Evolutionary conservation across 2,797 vertebrate genomes (phyloP).

Genomic region (Premnoplex brunnescens): DNA sequence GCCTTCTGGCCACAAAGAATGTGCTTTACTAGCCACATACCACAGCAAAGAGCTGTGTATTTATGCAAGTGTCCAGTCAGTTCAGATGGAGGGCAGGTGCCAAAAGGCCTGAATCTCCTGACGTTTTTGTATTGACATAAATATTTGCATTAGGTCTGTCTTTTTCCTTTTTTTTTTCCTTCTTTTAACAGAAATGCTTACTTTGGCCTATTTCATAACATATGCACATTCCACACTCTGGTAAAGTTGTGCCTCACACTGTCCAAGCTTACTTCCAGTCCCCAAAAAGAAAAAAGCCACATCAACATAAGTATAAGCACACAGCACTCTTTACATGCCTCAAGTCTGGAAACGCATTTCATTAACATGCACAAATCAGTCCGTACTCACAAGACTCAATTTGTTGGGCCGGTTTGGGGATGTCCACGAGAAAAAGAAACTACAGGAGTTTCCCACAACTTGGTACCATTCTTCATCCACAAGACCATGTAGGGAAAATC

Average conservation of each 20-base stretch:
- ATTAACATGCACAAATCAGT: neutral
- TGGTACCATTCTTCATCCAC: neutral
- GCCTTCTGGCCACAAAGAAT: neutral
- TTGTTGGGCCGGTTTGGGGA: neutral
- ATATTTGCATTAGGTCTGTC: neutral
- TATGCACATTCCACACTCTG: neutral
- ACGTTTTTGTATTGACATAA: neutral
- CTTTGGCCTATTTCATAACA: neutral
- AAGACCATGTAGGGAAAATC: neutral
- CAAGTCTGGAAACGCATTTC: neutral
- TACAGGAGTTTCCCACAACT: neutral
- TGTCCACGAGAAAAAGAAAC: neutral
- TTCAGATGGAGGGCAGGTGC: neutral
- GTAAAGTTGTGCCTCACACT: neutral
- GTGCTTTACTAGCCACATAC: neutral
- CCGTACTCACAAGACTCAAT: neutral
- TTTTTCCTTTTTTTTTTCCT: neutral
- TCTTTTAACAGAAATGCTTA: neutral
- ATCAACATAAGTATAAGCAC: neutral
- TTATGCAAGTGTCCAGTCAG: neutral
- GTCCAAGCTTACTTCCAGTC: neutral
- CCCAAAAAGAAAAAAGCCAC: neutral
- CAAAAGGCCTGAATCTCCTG: neutral
- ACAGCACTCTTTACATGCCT: accelerated
- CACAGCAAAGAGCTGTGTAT: neutral